phyloP scores from a whole-genome alignment of 2,888 invertebrate genomes.

The Meiosimyza platycephala region DNA sequence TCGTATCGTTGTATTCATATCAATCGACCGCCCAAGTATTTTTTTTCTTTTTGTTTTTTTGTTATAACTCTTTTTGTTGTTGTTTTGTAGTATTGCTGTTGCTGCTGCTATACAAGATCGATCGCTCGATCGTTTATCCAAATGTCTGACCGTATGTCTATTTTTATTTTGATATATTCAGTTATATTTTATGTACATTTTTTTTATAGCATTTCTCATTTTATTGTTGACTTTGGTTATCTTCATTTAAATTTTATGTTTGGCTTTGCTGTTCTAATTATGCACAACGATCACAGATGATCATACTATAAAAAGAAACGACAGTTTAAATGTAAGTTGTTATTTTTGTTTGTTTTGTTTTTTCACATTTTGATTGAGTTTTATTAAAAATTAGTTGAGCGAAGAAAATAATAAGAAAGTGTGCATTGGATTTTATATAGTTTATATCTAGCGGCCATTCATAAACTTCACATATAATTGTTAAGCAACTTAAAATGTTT shows the following conservation, averaged over 20 bases:
- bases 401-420: no score
- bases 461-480: no score
- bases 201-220: background rate
- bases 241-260: background rate
- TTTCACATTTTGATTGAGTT: no score
- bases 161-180: slow-evolving; percentile 7
- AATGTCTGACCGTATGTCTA: slow-evolving; percentile 9
- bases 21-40: slow-evolving; percentile 17
- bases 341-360: no score
- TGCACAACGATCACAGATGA: background rate
- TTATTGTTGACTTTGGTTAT: slow-evolving; percentile 6
- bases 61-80: background rate
- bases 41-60: slow-evolving; percentile 2
- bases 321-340: no score
- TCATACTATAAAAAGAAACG: no score
- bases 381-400: no score
- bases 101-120: slow-evolving; percentile 29
- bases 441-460: no score
- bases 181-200: background rate
- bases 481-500: no score
- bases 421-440: no score
- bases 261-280: slow-evolving; percentile 8
- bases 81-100: background rate
- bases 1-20: background rate
- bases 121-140: slow-evolving; percentile 9